These are phyloP conservation scores for Leptogaster cylindrica DNA, from an alignment of 2,888 invertebrate species.

Conservation along the genomic window DNA sequence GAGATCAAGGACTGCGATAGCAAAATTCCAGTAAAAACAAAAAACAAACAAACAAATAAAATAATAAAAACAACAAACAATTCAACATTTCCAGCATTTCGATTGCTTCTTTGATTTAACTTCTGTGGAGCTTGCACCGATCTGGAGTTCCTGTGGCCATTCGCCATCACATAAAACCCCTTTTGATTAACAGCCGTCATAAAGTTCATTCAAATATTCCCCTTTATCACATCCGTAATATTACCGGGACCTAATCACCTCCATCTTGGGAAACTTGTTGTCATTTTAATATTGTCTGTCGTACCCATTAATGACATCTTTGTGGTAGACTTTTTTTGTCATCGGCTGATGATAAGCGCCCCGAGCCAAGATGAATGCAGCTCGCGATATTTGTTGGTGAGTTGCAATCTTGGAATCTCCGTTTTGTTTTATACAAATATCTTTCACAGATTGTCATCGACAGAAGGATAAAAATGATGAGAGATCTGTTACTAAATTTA, in stretches of 20 bases:
- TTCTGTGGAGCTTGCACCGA: background rate
- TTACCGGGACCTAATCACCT: conserved; percentile 10
- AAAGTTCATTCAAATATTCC: conserved; percentile 17
- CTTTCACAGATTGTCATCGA: conserved; percentile 39
- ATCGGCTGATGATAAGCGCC: background rate
- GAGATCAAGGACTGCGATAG: conserved; percentile 34
- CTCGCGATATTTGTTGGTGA: background rate
- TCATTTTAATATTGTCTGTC: conserved; percentile 26
- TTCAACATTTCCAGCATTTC: conserved; percentile 7
- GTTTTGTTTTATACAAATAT: background rate
- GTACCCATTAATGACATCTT: conserved; percentile 16
- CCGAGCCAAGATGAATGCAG: background rate
- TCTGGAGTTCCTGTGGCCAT: background rate
- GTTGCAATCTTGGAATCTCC: background rate
- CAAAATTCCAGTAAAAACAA: conserved; percentile 7
- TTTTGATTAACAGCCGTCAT: conserved; percentile 25
- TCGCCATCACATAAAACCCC: background rate
- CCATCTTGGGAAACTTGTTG: conserved; percentile 17
- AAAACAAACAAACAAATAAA: conserved; percentile 1
- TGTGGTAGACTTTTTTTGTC: conserved; percentile 9
- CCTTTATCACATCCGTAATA: conserved; percentile 17
- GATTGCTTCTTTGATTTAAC: conserved; percentile 19
- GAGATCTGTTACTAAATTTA: conserved; percentile 45
- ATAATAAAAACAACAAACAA: background rate
- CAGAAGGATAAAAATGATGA: conserved; percentile 44